Base-by-base conservation (phyloP, 2,113 vertebrate genomes). In the Gnathonemus echidnorhynchus region DNA sequence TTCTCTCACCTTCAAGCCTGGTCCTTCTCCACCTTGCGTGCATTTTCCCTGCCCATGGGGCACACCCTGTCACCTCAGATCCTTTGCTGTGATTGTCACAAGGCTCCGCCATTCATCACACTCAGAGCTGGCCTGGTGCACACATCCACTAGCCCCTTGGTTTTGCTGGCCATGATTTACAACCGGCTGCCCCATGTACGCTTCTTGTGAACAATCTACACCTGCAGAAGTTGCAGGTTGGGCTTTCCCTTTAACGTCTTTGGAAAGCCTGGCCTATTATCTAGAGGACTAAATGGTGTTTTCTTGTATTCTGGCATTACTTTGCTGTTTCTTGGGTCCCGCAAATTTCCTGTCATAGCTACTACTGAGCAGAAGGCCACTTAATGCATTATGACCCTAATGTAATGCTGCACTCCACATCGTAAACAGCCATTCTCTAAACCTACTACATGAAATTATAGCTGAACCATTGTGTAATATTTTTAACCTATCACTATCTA, bases 11-110 rank as follows among this genome's bases (percentile, higher is more conserved):
- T 97, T 96, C 95, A 95, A 95, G 96, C 96, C 13, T 93, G 93
- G 95, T 97, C 97, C 96, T 95, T 97, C 96, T 95, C 94, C 94
- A 52, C 86, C 96, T 87, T 53, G 95, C 95, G 96, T 95, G 96
- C 94, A 97, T 97, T 97, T 96, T 95, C 96, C 96, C 96, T 96
- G 91, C 88, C 83, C 90, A 87, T 48, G 50, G 91, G 90, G 85
- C 50, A 83, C 95, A 95, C 96, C 96, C 96, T 90, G 91, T 91
- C 88, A 77, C 86, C 66, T 94, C 96, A 95, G 96, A 97, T 97
- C 97, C 97, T 95, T 96, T 95, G 95, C 96, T 96, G 96, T 96
- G 96, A 95, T 96, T 96, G 96, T 97, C 96, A 96, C 96, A 96
- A 96, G 96, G 95, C 96, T 95, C 96, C 9, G 1, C 24, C 70